Evolutionary conservation across 1,140 invertebrate genomes (phyloP).

Genomic region (Bicyclus anynana): DNA sequence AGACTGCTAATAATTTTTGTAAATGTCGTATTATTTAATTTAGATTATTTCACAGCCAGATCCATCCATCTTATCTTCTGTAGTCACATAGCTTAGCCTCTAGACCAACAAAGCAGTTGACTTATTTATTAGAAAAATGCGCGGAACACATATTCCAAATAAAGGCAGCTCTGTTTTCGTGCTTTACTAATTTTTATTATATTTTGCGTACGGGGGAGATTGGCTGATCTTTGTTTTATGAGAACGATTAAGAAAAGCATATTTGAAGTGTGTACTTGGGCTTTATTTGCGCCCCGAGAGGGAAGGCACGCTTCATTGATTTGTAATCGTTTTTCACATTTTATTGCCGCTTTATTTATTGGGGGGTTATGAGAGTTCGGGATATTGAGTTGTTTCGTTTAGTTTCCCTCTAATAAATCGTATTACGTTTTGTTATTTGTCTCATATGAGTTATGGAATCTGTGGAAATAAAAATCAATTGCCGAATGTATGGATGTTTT

Average conservation of each 20-base stretch:
- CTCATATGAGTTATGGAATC: constrained; percentile 2
- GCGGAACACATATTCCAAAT: neutral
- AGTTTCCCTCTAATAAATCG: constrained; percentile 42
- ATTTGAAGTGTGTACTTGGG: constrained; percentile 75
- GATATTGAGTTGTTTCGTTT: constrained; percentile 42
- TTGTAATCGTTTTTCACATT: constrained; percentile 74
- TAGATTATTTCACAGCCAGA: no score
- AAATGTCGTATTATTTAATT: no score
- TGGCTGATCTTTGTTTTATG: constrained; percentile 76
- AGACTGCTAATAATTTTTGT: no score
- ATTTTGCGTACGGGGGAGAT: constrained; percentile 52
- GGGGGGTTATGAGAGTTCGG: constrained; percentile 57
- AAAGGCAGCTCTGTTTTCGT: neutral
- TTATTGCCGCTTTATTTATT: constrained; percentile 61
- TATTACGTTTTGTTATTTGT: constrained; percentile 21
- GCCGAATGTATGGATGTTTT: no score
- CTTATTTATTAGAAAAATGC: neutral
- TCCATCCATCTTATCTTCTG: no score
- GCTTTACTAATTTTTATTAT: constrained; percentile 24
- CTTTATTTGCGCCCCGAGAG: constrained; percentile 68
- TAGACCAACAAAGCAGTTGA: no score
- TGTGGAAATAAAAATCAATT: neutral
- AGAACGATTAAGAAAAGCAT: constrained; percentile 78
- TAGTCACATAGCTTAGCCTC: no score
- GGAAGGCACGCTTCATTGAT: constrained; percentile 73